Conservation (phyloP, 2,113 vertebrate species). For the Aptenodytes patagonicus region DNA sequence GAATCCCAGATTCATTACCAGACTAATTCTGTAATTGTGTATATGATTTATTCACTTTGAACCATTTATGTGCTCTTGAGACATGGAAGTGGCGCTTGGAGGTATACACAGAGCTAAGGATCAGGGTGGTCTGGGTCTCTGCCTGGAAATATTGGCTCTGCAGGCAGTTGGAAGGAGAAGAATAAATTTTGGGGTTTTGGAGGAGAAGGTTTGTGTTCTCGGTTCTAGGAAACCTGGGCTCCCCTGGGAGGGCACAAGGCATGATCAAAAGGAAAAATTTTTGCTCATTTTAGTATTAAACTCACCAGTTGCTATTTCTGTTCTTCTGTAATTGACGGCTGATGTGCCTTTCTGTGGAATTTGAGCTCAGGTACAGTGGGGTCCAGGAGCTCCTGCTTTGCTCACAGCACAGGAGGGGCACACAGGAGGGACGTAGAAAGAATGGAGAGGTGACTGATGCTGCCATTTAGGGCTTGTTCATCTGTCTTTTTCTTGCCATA, state of each 20-base stretch:
- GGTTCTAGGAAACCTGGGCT: background rate
- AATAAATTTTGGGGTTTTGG: background rate
- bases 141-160: background rate
- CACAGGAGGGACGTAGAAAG: background rate
- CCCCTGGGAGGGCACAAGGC: background rate
- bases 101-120: background rate
- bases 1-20: background rate
- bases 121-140: background rate
- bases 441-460: background rate
- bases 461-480: background rate
- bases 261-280: background rate
- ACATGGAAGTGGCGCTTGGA: too few species aligned
- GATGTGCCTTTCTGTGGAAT: background rate
- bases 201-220: background rate
- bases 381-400: background rate
- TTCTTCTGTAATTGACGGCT: background rate
- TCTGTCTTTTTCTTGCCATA: background rate
- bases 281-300: background rate
- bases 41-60: background rate
- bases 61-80: too few species aligned
- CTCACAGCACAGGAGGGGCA: background rate
- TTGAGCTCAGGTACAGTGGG: background rate
- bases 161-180: background rate
- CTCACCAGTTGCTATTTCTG: background rate
- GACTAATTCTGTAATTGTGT: background rate